Percentiles rank a stretch among this genome's conserved stretches.
Conservation (phyloP, 1,140 invertebrate genomes). For the Lasioglossum baleicum region DNA sequence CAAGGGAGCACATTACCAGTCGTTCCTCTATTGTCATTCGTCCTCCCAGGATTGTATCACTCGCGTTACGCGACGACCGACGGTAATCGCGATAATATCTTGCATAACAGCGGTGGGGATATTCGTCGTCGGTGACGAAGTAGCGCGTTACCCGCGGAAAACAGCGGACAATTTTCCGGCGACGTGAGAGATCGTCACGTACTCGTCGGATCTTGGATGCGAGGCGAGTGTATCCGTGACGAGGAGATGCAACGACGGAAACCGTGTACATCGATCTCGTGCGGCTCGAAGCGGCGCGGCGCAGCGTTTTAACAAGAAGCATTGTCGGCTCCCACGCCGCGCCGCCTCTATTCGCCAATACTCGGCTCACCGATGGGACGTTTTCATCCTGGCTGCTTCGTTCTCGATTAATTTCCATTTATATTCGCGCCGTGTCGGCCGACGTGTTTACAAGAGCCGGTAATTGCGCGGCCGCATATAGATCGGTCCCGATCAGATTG, state of each 20-base stretch:
- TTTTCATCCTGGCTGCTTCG: conserved; percentile 51
- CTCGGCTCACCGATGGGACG: conserved; percentile 10
- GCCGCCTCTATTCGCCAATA: conserved; percentile 1
- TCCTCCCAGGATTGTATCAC: no score
- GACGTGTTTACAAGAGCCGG: conserved; percentile 56
- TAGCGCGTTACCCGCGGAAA: neutral
- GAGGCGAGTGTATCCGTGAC: conserved; percentile 14
- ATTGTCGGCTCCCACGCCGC: conserved; percentile 44
- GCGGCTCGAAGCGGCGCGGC: conserved; percentile 25
- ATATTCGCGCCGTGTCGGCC: conserved; percentile 44
- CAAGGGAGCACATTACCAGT: no score
- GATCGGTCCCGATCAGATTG: conserved; percentile 26
- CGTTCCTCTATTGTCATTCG: no score
- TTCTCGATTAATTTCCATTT: conserved; percentile 62
- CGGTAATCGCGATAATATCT: no score
- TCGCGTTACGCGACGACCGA: no score
- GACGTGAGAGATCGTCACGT: conserved; percentile 27
- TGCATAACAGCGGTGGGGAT: no score
- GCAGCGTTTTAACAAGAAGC: conserved; percentile 51
- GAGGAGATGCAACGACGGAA: conserved; percentile 27
- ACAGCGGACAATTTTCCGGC: neutral
- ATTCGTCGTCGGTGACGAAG: neutral
- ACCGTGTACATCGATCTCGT: conserved; percentile 48
- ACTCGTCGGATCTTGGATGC: conserved; percentile 13
- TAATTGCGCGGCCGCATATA: conserved; percentile 51